These are phyloP conservation scores for Bombus affinis DNA, from an alignment of 1,140 invertebrate species.

Conservation along the genomic window DNA sequence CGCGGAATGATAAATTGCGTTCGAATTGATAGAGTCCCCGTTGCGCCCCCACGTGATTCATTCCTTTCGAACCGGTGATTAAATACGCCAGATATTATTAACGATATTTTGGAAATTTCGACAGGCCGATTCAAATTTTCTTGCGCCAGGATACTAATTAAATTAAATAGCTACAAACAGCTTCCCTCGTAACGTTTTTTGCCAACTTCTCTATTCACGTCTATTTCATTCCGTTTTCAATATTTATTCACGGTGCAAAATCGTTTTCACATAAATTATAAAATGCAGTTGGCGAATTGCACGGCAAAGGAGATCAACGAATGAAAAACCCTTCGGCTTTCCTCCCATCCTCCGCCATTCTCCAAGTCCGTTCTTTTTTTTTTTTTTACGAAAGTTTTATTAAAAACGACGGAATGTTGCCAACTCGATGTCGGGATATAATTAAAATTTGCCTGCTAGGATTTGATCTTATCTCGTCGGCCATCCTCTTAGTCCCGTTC, in stretches of 20 bases:
- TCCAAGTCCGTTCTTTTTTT: too few species aligned
- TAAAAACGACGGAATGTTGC: slow-evolving; percentile 62
- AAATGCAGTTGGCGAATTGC: neutral
- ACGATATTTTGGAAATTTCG: slow-evolving; percentile 23
- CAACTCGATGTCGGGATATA: slow-evolving; percentile 66
- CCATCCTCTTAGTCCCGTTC: slow-evolving; percentile 29
- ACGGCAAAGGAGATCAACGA: neutral
- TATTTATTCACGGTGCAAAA: neutral
- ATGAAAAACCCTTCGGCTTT: neutral
- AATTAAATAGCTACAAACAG: neutral
- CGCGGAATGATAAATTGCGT: slow-evolving; percentile 17
- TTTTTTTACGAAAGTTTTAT: slow-evolving; percentile 58
- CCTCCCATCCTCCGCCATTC: neutral
- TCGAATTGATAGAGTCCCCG: slow-evolving; percentile 31
- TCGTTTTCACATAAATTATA: slow-evolving; percentile 6
- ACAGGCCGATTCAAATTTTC: neutral
- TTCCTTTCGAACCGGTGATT: slow-evolving; percentile 10
- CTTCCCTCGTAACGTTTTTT: neutral
- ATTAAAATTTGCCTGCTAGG: slow-evolving; percentile 61
- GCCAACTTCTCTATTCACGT: neutral
- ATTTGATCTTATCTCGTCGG: slow-evolving; percentile 54
- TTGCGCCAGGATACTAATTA: neutral
- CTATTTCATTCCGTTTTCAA: neutral
- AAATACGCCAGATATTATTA: slow-evolving; percentile 26
- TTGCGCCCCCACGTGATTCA: slow-evolving; percentile 11